Evolutionary conservation across 2,797 vertebrate species (phyloP), one percentile per base, ranked within the genome.

Genomic region (Propithecus perrieri): DNA sequence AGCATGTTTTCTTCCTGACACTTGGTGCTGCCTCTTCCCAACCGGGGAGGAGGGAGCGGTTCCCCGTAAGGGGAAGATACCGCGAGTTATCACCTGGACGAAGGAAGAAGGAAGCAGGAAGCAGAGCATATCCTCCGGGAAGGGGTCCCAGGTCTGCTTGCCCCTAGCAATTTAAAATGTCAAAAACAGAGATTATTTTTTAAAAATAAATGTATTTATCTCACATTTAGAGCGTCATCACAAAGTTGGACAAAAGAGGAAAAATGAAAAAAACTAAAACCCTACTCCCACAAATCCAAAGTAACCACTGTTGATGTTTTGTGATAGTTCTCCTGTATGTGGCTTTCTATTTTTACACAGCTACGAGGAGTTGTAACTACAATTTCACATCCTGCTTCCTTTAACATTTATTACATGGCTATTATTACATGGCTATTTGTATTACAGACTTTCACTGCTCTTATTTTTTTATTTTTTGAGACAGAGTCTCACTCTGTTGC

Each of bases 191-290:
- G 61, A 41, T 28, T 14, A n/a, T 78, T 92, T 75, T 38, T n/a
- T 2, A 69, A 94, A 97, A 92, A 83, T 46, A 90, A 90, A 75
- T 43, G 30, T 57, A 41, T 89, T 96, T 94, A 96, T 89, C 96
- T 89, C 76, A 84, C 35, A 4, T 38, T 30, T 43, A 67, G 30
- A 65, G 41, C 13, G 26, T 84, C 75, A 84, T 13, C 46, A 89
- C 24, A 79, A 6, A 85, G 67, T 76, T 88, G 61, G 79, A 86
- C n/a, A 76, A 85, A 91, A 67, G 83, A 55, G 4, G 53, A 22
- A 43, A 93, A 72, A 59, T 4, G 26, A 30, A 55, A 55, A 35
- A 13, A 11, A 61, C 55, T 10, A 50, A 55, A 59, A 63, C 28
- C 28, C 26, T 15, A 35, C 28, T 24, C 43, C 35, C 53, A 12